A percentile compares a stretch with the other conserved stretches of the same genome.
Evolutionary conservation across 2,888 invertebrate genomes (phyloP).

Genomic region (Meiosimyza platycephala): DNA sequence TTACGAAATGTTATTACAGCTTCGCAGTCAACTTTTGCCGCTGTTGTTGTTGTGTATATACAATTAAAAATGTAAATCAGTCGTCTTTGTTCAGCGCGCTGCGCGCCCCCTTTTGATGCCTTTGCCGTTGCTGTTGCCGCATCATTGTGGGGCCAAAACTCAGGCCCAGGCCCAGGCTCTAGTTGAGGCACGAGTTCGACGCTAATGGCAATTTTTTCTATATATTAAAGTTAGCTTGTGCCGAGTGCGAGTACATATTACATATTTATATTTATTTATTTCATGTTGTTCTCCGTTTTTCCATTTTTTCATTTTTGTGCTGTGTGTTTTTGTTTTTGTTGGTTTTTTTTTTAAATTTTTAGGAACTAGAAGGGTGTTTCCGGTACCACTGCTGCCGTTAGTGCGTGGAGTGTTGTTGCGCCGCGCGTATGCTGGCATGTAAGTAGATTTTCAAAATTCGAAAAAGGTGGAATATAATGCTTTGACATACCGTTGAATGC

Average conservation of each 20-base stretch:
- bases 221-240: constrained; percentile 33
- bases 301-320: constrained; percentile 37
- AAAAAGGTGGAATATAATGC: constrained; percentile 35
- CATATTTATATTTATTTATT: constrained; percentile 47
- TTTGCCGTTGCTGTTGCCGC: constrained; percentile 24
- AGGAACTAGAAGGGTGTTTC: constrained; percentile 54
- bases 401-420: constrained; percentile 38
- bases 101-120: constrained; percentile 35
- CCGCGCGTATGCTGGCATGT: constrained; percentile 44
- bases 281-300: constrained; percentile 42
- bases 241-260: constrained; percentile 26
- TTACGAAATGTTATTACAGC: constrained; percentile 40
- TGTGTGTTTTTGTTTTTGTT: constrained; percentile 29
- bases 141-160: constrained; percentile 24
- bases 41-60: constrained; percentile 51
- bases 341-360: constrained; percentile 30
- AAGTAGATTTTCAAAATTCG: constrained; percentile 36
- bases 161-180: constrained; percentile 24
- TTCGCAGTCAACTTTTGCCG: constrained; percentile 34
- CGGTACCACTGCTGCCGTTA: constrained; percentile 37
- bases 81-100: constrained; percentile 48
- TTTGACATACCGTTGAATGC: constrained; percentile 18
- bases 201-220: constrained; percentile 54
- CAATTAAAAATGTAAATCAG: constrained; percentile 61
- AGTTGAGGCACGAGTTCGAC: constrained; percentile 41